Conservation (phyloP, 2,888 invertebrate genomes). For the Nezara viridula region DNA sequence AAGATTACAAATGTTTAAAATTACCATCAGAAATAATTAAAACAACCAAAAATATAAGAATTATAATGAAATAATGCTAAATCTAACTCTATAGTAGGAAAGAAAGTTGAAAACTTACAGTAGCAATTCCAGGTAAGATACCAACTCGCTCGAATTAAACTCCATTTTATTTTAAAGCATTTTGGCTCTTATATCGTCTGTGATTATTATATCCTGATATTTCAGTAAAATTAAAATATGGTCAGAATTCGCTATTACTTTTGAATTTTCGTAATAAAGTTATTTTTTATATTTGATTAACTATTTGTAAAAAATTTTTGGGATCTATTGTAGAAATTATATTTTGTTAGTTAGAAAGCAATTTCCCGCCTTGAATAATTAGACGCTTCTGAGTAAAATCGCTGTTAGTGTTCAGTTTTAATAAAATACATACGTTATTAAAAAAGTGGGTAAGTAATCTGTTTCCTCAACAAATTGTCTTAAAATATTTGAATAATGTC, state of each 20-base stretch:
- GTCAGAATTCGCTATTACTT: neutral
- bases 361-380: neutral
- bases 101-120: neutral
- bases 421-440: neutral
- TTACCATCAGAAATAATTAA: too few species aligned
- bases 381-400: neutral
- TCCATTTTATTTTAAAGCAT: neutral
- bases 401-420: neutral
- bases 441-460: neutral
- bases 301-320: neutral
- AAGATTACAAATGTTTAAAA: too few species aligned
- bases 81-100: neutral
- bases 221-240: neutral
- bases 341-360: neutral
- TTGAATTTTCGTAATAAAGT: neutral
- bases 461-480: neutral
- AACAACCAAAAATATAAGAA: neutral
- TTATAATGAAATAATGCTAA: neutral
- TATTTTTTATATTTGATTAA: neutral
- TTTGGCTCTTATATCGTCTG: neutral
- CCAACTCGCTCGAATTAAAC: neutral
- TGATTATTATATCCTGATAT: neutral
- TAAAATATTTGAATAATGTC: too few species aligned
- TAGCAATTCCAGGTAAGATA: neutral
- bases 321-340: neutral